phyloP scores from a whole-genome alignment of 2,113 vertebrate species.

The Prunella himalayana region DNA sequence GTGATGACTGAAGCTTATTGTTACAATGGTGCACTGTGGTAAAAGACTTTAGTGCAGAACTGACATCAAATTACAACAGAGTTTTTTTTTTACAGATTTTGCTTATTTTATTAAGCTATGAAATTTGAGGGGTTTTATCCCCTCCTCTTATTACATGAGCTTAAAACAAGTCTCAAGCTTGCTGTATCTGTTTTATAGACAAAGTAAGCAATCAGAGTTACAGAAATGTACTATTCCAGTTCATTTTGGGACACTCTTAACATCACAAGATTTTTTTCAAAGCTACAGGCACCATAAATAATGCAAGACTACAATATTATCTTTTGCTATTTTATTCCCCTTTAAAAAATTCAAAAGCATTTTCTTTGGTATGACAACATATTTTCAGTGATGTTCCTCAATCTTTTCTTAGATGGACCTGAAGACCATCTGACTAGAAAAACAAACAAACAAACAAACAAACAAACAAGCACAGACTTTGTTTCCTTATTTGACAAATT shows the following conservation, averaged over 20 bases:
- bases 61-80: neutral
- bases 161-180: neutral
- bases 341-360: neutral
- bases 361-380: neutral
- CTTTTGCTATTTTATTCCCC: neutral
- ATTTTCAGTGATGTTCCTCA: neutral
- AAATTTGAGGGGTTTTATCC: neutral
- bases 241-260: neutral
- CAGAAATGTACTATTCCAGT: neutral
- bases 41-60: neutral
- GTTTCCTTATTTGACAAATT: neutral
- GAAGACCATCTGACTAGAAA: neutral
- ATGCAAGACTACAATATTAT: neutral
- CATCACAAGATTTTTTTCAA: neutral
- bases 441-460: neutral
- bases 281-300: neutral
- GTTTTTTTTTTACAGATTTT: neutral
- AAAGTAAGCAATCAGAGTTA: neutral
- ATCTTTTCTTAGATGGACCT: neutral
- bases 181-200: neutral
- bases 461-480: neutral
- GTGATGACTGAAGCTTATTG: slow-evolving; percentile 6
- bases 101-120: neutral
- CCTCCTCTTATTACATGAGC: neutral
- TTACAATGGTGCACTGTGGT: neutral